Evolutionary conservation across 2,888 invertebrate genomes (phyloP).

Genomic region (Temnothorax unifasciatus): DNA sequence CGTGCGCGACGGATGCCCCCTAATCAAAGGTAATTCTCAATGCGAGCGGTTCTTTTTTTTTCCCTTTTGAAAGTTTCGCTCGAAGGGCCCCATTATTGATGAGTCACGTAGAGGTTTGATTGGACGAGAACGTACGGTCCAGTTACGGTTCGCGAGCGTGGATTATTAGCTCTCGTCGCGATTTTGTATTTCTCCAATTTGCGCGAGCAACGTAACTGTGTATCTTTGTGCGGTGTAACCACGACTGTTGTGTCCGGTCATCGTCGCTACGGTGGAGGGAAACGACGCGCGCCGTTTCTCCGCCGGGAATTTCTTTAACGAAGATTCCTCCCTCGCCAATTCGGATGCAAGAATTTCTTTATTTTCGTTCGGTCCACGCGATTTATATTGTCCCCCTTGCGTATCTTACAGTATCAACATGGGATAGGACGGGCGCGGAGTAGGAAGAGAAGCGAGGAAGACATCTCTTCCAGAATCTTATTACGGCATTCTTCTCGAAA

Average conservation of each 20-base stretch:
- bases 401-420: background rate
- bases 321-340: background rate
- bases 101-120: slow-evolving; percentile 51
- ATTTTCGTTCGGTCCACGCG: background rate
- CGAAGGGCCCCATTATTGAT: slow-evolving; percentile 22
- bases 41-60: background rate
- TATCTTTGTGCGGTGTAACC: no score
- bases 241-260: no score
- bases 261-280: background rate
- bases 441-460: slow-evolving; percentile 21
- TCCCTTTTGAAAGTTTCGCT: background rate
- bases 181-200: slow-evolving; percentile 8
- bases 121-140: slow-evolving; percentile 15
- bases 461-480: slow-evolving; percentile 74
- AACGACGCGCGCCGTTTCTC: background rate
- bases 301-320: background rate
- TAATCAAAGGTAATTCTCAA: slow-evolving; percentile 39
- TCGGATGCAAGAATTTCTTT: slow-evolving; percentile 24
- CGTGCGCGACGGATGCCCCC: slow-evolving; percentile 26
- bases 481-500: slow-evolving; percentile 79
- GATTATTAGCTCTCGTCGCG: slow-evolving; percentile 21
- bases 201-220: background rate
- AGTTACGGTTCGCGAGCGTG: slow-evolving; percentile 12
- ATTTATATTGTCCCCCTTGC: slow-evolving; percentile 1
- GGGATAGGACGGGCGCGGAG: background rate